phyloP scores from a whole-genome alignment of 2,113 vertebrate genomes.

The Ptychochromis oligacanthus region DNA sequence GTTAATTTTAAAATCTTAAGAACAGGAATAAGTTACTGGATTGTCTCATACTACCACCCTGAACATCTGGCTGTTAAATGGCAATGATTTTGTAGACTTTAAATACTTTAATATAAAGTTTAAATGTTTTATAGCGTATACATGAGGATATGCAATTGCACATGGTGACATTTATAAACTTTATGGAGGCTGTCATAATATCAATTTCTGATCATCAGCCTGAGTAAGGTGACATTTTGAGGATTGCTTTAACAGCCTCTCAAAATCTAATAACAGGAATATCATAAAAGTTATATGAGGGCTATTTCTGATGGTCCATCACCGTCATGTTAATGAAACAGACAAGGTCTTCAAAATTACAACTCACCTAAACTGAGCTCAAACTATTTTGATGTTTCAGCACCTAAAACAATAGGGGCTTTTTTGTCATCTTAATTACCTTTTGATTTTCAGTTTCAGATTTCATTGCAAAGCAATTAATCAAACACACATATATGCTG shows the following conservation, averaged over 20 bases:
- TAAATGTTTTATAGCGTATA: conserved; percentile 50
- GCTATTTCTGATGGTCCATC: conserved; percentile 60
- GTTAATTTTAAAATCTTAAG: conserved; percentile 2
- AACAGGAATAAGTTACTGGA: conserved; percentile 13
- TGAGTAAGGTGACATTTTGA: conserved; percentile 69
- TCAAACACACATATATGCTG: background rate
- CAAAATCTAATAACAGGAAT: conserved; percentile 62
- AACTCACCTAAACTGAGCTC: background rate
- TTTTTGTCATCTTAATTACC: background rate
- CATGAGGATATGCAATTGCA: conserved; percentile 31
- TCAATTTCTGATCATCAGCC: conserved; percentile 64
- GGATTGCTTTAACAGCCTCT: conserved; percentile 64
- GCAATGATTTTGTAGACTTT: conserved; percentile 31
- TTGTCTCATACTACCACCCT: background rate
- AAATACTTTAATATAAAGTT: conserved; percentile 38
- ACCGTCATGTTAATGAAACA: conserved; percentile 54
- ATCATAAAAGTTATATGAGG: conserved; percentile 63
- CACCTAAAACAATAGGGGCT: background rate
- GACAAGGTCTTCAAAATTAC: conserved; percentile 10
- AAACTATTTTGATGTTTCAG: background rate
- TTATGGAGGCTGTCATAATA: conserved; percentile 69
- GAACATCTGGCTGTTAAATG: conserved; percentile 59
- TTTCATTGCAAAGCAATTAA: background rate
- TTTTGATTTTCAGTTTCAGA: background rate
- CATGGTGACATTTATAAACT: conserved; percentile 72